Conservation (phyloP, 2,113 vertebrate species). For the Hyperopisus bebe region DNA sequence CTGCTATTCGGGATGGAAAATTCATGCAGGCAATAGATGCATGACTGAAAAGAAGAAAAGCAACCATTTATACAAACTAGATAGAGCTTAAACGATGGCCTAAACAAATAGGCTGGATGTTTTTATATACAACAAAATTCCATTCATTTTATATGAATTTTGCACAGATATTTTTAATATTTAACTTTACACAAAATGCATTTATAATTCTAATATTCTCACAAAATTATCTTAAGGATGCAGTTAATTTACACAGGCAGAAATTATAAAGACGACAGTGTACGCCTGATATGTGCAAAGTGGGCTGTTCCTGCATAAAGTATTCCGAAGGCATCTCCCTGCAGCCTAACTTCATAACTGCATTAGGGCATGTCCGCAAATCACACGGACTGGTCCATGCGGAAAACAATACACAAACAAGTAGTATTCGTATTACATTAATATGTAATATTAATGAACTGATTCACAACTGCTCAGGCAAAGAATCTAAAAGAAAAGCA, state of each 20-base stretch:
- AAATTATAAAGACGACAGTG: background rate
- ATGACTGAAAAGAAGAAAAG: background rate
- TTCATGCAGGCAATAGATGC: background rate
- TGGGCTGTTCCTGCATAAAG: background rate
- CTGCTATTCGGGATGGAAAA: conserved; percentile 22
- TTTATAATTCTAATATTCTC: background rate
- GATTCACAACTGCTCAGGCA: background rate
- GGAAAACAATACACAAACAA: background rate
- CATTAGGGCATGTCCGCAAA: background rate
- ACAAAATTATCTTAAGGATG: background rate
- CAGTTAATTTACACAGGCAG: background rate
- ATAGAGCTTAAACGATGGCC: background rate
- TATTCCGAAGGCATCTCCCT: background rate
- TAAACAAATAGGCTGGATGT: background rate
- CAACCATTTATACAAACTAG: background rate
- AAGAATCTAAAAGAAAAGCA: background rate
- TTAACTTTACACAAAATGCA: background rate
- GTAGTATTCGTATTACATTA: background rate
- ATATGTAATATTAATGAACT: background rate
- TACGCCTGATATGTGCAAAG: background rate
- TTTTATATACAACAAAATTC: background rate
- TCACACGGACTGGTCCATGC: background rate
- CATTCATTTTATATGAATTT: background rate
- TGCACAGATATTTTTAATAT: background rate
- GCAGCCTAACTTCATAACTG: background rate